Conservation (phyloP, 2,888 invertebrate genomes). For the Leucophenga montana region DNA sequence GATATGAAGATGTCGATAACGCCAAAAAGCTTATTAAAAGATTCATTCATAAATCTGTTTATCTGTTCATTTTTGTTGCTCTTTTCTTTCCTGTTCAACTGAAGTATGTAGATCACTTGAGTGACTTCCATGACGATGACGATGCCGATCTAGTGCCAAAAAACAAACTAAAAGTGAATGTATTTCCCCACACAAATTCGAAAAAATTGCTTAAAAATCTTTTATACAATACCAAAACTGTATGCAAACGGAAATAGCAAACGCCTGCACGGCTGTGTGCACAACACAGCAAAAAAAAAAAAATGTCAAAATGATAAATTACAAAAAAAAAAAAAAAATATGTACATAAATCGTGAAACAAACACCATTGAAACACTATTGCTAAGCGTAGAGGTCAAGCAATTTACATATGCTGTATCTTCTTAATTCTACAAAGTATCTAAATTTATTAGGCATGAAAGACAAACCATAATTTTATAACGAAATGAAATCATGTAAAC, state of each 20-base stretch:
- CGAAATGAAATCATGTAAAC: background rate
- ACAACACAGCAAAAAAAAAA: constrained; percentile 19
- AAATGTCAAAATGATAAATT: constrained; percentile 23
- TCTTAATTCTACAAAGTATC: constrained; percentile 1
- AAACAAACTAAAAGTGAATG: constrained; percentile 50
- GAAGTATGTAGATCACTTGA: constrained; percentile 43
- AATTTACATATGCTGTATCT: background rate
- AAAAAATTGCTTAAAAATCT: constrained; percentile 14
- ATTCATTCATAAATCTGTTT: constrained; percentile 1
- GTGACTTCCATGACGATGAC: background rate
- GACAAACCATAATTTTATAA: background rate
- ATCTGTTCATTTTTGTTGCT: background rate
- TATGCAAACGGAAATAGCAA: constrained; percentile 35
- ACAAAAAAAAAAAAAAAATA: constrained; percentile 31
- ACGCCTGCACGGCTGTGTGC: constrained; percentile 8
- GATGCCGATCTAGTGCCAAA: background rate
- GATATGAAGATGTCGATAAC: no score
- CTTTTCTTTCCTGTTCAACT: constrained; percentile 16
- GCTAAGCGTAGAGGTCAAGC: constrained; percentile 7
- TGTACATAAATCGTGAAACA: constrained; percentile 32
- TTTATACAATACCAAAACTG: background rate
- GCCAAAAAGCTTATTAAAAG: background rate
- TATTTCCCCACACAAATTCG: constrained; percentile 53
- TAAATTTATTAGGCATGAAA: constrained; percentile 19
- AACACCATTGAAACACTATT: background rate